Evolutionary conservation across 2,797 vertebrate genomes (phyloP).

Genomic region (Tamandua tetradactyla): DNA sequence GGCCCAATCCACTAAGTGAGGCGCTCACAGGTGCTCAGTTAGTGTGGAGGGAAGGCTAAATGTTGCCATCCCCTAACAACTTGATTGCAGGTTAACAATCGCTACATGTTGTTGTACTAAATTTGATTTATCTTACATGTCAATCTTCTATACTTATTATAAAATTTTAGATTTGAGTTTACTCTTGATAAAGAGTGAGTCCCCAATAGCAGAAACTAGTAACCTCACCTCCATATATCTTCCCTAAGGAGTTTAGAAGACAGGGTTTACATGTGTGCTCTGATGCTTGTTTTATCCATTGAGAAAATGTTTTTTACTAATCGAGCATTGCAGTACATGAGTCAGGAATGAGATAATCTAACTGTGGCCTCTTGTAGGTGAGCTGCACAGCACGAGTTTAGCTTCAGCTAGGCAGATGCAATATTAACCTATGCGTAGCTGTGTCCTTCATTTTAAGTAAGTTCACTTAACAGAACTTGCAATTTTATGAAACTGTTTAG

Average conservation of each 20-base stretch:
- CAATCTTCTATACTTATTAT: background rate
- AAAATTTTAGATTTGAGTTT: background rate
- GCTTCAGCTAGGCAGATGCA: background rate
- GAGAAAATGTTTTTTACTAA: background rate
- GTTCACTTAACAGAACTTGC: background rate
- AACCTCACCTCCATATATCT: background rate
- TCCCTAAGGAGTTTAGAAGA: background rate
- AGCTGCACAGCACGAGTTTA: background rate
- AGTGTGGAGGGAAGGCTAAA: background rate
- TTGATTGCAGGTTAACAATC: background rate
- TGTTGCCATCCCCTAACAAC: background rate
- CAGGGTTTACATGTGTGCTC: rapidly evolving
- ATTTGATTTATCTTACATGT: background rate
- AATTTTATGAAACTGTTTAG: background rate
- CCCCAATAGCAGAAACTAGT: background rate
- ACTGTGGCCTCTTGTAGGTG: background rate
- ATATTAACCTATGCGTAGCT: no score
- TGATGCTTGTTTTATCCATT: background rate
- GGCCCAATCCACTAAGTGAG: background rate
- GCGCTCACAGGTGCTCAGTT: background rate
- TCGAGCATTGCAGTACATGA: background rate
- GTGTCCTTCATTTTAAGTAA: background rate
- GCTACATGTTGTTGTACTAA: background rate
- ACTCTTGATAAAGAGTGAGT: background rate
- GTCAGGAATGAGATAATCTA: background rate